Percentiles rank a stretch among this genome's conserved stretches.
phyloP scores from a whole-genome alignment of 2,888 invertebrate species.

The Himalopsyche tibetana region DNA sequence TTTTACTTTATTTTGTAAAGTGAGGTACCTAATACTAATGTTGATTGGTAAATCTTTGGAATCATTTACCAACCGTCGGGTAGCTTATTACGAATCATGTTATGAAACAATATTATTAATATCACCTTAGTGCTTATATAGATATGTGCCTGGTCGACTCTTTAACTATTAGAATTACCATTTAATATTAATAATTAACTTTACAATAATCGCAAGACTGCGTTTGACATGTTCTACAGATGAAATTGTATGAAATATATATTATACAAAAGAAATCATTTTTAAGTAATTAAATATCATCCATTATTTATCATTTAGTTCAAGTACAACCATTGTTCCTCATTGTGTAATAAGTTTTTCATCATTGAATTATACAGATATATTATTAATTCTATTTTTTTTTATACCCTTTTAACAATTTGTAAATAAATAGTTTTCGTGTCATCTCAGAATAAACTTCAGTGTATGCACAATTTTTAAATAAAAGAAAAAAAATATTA shows the following conservation, averaged over 20 bases:
- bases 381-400: slow-evolving; percentile 44
- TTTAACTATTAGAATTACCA: slow-evolving; percentile 27
- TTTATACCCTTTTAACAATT: not conserved
- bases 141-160: slow-evolving; percentile 26
- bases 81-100: not conserved
- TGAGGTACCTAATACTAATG: too few relatives aligned
- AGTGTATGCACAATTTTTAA: slow-evolving; percentile 30
- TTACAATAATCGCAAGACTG: not conserved
- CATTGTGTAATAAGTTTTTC: slow-evolving; percentile 58
- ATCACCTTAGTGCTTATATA: slow-evolving; percentile 25
- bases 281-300: slow-evolving; percentile 31
- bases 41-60: not conserved
- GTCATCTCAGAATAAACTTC: not conserved
- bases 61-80: not conserved
- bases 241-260: slow-evolving; percentile 48
- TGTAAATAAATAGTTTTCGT: not conserved
- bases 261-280: slow-evolving; percentile 28
- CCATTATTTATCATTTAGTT: slow-evolving; percentile 60
- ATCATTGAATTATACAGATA: slow-evolving; percentile 54
- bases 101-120: not conserved
- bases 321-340: slow-evolving; percentile 64
- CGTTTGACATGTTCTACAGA: not conserved
- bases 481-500: not conserved
- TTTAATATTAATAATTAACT: not conserved
- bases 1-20: not conserved